A percentile compares a stretch with the other conserved stretches of the same genome.
Evolutionary conservation across 2,797 vertebrate species (phyloP).

Genomic region (Heteromormyrus szaboi): DNA sequence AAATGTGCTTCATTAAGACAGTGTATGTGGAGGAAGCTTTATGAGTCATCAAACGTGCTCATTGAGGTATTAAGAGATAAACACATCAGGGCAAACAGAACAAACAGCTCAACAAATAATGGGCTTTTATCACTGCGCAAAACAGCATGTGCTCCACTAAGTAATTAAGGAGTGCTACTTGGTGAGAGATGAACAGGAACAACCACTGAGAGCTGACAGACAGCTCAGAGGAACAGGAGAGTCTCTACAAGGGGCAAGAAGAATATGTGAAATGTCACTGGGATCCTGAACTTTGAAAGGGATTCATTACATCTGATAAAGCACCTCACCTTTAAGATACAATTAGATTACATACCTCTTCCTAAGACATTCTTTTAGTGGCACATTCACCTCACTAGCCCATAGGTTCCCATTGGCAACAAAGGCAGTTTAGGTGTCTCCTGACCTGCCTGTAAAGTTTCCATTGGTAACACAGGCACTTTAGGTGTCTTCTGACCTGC

Average conservation of each 20-base stretch:
- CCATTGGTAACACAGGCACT: neutral
- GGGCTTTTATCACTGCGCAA: neutral
- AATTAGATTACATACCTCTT: neutral
- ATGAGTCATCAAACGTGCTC: neutral
- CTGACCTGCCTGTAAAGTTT: neutral
- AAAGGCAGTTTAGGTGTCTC: neutral
- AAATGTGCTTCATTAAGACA: neutral
- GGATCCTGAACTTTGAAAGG: neutral
- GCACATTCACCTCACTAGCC: neutral
- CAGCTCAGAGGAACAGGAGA: neutral
- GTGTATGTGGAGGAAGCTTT: neutral
- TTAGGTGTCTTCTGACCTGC: neutral
- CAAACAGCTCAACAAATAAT: neutral
- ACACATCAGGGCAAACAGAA: neutral
- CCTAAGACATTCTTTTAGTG: neutral
- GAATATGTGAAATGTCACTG: neutral
- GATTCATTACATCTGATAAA: constrained; percentile 12
- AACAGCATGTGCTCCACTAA: neutral
- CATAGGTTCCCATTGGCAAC: neutral
- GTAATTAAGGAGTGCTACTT: neutral
- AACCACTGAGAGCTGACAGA: neutral
- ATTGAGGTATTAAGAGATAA: neutral
- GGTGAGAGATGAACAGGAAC: neutral
- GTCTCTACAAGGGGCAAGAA: neutral
- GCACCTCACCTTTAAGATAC: neutral